Percentiles rank a stretch among this genome's conserved stretches.
These are phyloP conservation scores for Menidia beryllina DNA, from an alignment of 2,113 vertebrate species.

Conservation along the genomic window DNA sequence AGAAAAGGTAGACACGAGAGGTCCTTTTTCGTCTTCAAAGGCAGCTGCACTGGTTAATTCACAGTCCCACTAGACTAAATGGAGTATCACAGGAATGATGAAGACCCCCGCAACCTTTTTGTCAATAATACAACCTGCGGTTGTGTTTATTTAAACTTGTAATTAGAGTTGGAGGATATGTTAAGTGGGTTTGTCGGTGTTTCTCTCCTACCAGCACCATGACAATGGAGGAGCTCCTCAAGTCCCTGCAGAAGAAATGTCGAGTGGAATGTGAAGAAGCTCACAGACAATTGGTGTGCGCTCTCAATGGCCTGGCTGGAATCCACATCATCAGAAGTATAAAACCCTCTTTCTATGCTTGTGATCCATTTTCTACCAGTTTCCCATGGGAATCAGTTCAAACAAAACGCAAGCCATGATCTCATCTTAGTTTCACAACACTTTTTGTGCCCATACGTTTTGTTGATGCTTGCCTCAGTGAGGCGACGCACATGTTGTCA, in stretches of 20 bases:
- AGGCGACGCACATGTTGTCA: slow-evolving; percentile 1
- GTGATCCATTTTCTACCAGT: slow-evolving; percentile 14
- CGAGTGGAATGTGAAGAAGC: slow-evolving; percentile 97
- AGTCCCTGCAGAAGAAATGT: slow-evolving; percentile 97
- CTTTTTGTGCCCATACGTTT: slow-evolving; percentile 22
- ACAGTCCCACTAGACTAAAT: slow-evolving; percentile 11
- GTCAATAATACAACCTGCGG: background rate
- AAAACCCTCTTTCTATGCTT: slow-evolving; percentile 11
- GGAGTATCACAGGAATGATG: slow-evolving; percentile 21
- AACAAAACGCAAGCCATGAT: slow-evolving; percentile 37
- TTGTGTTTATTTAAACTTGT: slow-evolving; percentile 60
- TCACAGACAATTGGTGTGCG: slow-evolving; percentile 95
- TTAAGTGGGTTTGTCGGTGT: slow-evolving; percentile 25
- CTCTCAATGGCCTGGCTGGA: slow-evolving; percentile 96
- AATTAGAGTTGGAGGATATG: slow-evolving; percentile 25
- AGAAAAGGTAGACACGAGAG: slow-evolving; percentile 88
- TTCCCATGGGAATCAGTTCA: slow-evolving; percentile 72
- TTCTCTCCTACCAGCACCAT: slow-evolving; percentile 86
- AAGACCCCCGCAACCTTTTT: slow-evolving; percentile 4
- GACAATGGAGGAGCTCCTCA: slow-evolving; percentile 98
- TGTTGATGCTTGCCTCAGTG: slow-evolving; percentile 14
- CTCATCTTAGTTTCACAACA: slow-evolving; percentile 30
- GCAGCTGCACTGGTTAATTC: slow-evolving; percentile 52
- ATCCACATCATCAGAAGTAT: slow-evolving; percentile 99
- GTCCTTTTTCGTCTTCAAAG: slow-evolving; percentile 6